These are phyloP conservation scores for Marronus borbonicus DNA, from an alignment of 2,888 invertebrate species.

Conservation along the genomic window DNA sequence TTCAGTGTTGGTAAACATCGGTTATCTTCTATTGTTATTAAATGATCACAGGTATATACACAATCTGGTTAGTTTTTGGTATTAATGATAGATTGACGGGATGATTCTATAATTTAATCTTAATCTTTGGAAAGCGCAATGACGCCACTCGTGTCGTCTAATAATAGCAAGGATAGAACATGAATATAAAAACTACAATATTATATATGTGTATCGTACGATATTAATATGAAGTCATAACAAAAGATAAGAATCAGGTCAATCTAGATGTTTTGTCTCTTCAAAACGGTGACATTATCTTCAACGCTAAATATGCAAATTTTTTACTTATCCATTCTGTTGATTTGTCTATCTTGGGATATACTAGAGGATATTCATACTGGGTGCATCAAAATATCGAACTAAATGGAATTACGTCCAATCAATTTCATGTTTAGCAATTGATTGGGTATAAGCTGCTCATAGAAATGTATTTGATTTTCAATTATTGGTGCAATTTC, in stretches of 20 bases:
- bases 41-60: background rate
- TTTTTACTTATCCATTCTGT: background rate
- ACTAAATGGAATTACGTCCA: too few species aligned
- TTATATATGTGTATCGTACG: slow-evolving; percentile 10
- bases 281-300: slow-evolving; percentile 11
- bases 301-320: background rate
- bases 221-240: slow-evolving; percentile 12
- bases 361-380: too few species aligned
- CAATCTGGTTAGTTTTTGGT: background rate
- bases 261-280: background rate
- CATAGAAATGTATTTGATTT: too few species aligned
- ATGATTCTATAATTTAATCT: slow-evolving; percentile 12
- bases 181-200: background rate
- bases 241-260: slow-evolving; percentile 3
- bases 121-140: background rate
- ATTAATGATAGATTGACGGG: background rate
- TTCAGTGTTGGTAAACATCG: background rate
- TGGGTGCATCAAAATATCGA: too few species aligned
- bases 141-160: background rate
- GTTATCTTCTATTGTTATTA: background rate
- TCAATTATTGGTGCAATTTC: too few species aligned
- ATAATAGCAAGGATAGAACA: background rate
- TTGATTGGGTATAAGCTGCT: too few species aligned
- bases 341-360: too few species aligned
- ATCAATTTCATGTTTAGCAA: too few species aligned